These are phyloP conservation scores for Rhinophrynus dorsalis DNA, from an alignment of 2,797 vertebrate genomes.

Conservation along the genomic window DNA sequence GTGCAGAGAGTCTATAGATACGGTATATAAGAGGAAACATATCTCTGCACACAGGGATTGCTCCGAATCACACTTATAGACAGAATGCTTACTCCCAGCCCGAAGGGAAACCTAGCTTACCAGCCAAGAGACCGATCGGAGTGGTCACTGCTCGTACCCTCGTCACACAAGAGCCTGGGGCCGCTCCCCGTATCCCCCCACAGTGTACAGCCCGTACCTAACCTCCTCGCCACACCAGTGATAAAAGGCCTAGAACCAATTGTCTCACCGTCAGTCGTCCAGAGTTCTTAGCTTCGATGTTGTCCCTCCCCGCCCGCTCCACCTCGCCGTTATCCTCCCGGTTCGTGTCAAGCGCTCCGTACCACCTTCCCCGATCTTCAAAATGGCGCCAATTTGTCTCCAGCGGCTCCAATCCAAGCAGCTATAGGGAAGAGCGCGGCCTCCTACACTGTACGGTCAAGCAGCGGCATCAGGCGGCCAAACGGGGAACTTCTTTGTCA, in stretches of 20 bases:
- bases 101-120: too few species aligned
- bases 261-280: constrained; percentile 56
- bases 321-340: constrained; percentile 62
- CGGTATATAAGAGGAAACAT: too few species aligned
- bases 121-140: too few species aligned
- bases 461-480: constrained; percentile 64
- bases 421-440: constrained; percentile 50
- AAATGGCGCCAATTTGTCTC: constrained; percentile 93
- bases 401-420: constrained; percentile 71
- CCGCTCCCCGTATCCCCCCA: constrained; percentile 8
- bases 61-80: too few species aligned
- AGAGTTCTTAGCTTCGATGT: constrained; percentile 56
- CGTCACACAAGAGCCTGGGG: not conserved
- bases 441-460: constrained; percentile 36
- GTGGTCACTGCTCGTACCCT: constrained; percentile 71
- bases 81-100: too few species aligned
- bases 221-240: not conserved
- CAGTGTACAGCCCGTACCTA: not conserved
- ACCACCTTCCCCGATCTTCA: constrained; percentile 87
- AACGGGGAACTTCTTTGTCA: not conserved
- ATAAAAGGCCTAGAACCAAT: too few species aligned
- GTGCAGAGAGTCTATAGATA: too few species aligned
- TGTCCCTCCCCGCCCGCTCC: constrained; percentile 62
- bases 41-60: too few species aligned
- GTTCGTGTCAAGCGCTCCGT: constrained; percentile 70